Evolutionary conservation across 2,113 vertebrate species (phyloP).

Genomic region (Xiphophorus maculatus): DNA sequence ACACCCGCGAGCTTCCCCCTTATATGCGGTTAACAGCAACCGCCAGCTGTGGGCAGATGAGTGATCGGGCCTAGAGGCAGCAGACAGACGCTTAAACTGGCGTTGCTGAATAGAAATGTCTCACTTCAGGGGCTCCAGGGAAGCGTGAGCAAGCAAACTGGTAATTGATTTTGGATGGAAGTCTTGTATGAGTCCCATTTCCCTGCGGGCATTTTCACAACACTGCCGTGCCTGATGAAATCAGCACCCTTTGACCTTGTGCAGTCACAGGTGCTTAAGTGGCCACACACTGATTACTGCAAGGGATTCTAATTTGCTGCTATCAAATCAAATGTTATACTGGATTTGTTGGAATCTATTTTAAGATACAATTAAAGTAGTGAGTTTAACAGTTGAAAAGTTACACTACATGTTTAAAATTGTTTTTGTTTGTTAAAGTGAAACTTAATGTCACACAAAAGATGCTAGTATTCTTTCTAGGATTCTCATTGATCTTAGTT

Average conservation of each 20-base stretch:
- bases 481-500: background rate
- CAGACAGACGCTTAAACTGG: slow-evolving; percentile 8
- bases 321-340: background rate
- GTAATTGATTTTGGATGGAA: slow-evolving; percentile 69
- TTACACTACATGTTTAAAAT: background rate
- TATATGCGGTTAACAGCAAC: slow-evolving; percentile 33
- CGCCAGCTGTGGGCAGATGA: slow-evolving; percentile 42
- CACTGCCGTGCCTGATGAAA: slow-evolving; percentile 41
- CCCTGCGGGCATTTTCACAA: slow-evolving; percentile 14
- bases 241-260: slow-evolving; percentile 41
- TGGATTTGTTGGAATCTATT: slow-evolving; percentile 2
- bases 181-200: slow-evolving; percentile 24
- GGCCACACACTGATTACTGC: slow-evolving; percentile 20
- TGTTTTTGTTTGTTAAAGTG: background rate
- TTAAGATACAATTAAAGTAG: background rate
- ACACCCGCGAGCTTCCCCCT: background rate
- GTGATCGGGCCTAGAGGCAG: slow-evolving; percentile 40
- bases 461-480: background rate
- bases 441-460: background rate
- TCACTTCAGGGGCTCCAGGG: slow-evolving; percentile 44
- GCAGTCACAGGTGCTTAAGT: slow-evolving; percentile 44
- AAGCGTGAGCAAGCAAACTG: slow-evolving; percentile 18
- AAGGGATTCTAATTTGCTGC: slow-evolving; percentile 12
- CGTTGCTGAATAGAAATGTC: slow-evolving; percentile 47
- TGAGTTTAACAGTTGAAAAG: background rate